Evolutionary conservation across 2,888 invertebrate genomes (phyloP), one percentile per base, ranked within the genome.

Genomic region (Drosophila gaucha): DNA sequence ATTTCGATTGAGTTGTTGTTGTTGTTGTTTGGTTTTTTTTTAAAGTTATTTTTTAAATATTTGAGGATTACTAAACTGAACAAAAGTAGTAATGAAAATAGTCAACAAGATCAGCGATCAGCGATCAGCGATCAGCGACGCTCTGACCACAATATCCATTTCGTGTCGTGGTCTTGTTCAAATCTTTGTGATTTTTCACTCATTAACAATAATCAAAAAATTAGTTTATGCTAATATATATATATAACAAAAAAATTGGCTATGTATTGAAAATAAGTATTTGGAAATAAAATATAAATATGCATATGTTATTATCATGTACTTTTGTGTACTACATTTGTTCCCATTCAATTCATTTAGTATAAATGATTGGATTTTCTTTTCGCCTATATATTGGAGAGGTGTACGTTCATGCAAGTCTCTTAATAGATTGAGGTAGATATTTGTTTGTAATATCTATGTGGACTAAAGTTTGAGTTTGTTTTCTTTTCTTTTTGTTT

Each of bases 71-170:
- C 82, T 83, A 82, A 86, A 86, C 80, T 82, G 86, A 82, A 86
- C 83, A 80, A 82, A 82, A 86, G 82, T 83, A 82, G 82, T 82
- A 82, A 82, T 82, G 82, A 82, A 82, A 82, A 82, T 68, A 78
- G 85, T 75, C 86, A 79, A 83, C 86, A 74, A 67, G 65, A 67
- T 84, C 66, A 62, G 57, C 68, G 70, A 59, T 59, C 60, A 63
- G 39, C 66, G 74, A 60, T 84, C 66, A 62, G 57, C 68, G 70
- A 59, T 59, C 60, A 63, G 39, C 66, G 74, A 60, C 56, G 52
- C 70, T 65, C 39, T 66, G 74, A 57, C 49, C 74, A 60, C 65
- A 74, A 54, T 74, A 52, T 65, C 56, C 65, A 69, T 74, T 70
- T 73, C 24, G 35, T 62, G 28, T 51, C 36, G 24, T 54, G 49